These are phyloP conservation scores for Protobothrops flavoviridis DNA, from an alignment of 2,113 vertebrate genomes.

Conservation along the genomic window DNA sequence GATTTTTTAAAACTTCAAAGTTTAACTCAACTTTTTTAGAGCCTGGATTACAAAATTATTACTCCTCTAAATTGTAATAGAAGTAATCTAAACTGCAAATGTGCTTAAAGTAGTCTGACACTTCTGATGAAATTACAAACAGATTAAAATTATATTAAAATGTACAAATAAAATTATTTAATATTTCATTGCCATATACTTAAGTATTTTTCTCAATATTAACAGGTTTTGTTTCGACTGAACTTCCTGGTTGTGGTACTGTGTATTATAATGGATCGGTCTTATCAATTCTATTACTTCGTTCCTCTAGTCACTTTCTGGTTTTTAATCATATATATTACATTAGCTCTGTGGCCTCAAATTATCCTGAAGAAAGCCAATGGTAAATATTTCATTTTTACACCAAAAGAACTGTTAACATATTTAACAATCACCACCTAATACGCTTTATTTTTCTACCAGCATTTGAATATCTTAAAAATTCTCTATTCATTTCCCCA, in stretches of 20 bases:
- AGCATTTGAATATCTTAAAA: neutral
- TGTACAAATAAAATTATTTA: neutral
- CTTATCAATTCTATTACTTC: conserved; percentile 99
- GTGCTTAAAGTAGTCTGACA: neutral
- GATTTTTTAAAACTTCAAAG: neutral
- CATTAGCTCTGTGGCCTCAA: conserved; percentile 91
- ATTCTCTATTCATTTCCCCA: neutral
- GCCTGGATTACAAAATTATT: neutral
- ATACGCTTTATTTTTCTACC: neutral
- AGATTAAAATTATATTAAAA: neutral
- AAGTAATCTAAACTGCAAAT: neutral
- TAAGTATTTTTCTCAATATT: conserved; percentile 12
- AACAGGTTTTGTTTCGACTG: conserved; percentile 93
- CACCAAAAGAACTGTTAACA: neutral
- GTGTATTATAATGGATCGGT: conserved; percentile 94
- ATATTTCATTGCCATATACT: neutral
- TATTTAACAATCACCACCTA: neutral
- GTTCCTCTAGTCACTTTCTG: conserved; percentile 96
- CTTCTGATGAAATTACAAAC: neutral
- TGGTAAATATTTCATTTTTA: conserved; percentile 65
- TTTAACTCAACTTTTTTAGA: neutral
- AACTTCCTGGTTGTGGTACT: conserved; percentile 96
- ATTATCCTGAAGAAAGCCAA: conserved; percentile 92
- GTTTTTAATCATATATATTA: conserved; percentile 91
- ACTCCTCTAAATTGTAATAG: neutral